These are phyloP conservation scores for Meteorus cinctellus DNA, from an alignment of 2,888 invertebrate genomes.

Conservation along the genomic window DNA sequence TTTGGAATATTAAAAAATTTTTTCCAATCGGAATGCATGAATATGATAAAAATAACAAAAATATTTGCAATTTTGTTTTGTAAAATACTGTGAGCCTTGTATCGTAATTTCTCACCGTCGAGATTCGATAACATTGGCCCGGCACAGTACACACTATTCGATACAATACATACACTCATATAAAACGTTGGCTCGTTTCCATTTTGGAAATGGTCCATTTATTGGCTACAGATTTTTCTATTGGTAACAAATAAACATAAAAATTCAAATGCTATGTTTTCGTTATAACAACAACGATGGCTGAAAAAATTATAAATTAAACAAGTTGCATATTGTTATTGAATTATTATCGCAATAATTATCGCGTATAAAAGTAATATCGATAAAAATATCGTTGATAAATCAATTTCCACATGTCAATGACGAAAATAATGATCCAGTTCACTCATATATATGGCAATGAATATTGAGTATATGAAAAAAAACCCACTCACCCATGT, in stretches of 20 bases:
- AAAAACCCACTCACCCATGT: no score
- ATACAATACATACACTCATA: neutral
- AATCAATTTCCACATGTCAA: neutral
- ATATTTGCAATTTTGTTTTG: neutral
- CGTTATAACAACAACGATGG: neutral
- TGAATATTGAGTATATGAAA: no score
- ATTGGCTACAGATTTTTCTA: slow-evolving; percentile 46
- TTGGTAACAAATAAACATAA: neutral
- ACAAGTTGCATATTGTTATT: neutral
- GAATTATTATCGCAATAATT: neutral
- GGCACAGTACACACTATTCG: neutral
- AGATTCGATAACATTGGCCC: slow-evolving; percentile 15
- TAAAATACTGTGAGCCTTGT: slow-evolving; percentile 5
- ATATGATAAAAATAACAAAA: neutral
- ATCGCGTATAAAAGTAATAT: neutral
- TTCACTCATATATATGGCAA: no score
- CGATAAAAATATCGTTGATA: neutral
- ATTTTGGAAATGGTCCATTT: slow-evolving; percentile 49
- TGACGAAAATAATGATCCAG: no score
- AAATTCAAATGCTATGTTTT: neutral
- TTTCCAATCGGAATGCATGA: neutral
- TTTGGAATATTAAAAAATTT: neutral
- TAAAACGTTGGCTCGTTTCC: slow-evolving; percentile 43
- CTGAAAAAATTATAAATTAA: neutral
- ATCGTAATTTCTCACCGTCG: slow-evolving; percentile 33